phyloP scores from a whole-genome alignment of 92 coral and sea anemone genomes.

The Pocillopora grandis region DNA sequence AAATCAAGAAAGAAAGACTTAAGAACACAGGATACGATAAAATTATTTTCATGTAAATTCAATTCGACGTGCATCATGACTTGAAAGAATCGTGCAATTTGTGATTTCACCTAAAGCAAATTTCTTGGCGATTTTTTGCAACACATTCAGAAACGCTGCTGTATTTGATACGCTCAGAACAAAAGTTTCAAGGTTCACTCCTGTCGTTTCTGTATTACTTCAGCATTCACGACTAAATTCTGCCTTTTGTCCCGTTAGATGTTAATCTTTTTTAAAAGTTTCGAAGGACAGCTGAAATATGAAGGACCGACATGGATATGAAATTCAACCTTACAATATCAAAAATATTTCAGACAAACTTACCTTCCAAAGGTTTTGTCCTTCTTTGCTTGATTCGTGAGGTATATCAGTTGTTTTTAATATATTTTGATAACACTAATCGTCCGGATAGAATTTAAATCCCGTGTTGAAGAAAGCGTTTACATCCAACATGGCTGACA shows the following conservation, averaged over 20 bases:
- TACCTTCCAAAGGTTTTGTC: not conserved
- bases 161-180: not conserved
- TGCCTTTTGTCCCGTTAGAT: too few species aligned
- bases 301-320: too few species aligned
- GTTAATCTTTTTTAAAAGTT: too few species aligned
- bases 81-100: too few species aligned
- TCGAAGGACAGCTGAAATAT: not conserved
- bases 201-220: not conserved
- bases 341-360: not conserved
- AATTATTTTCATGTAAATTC: not conserved
- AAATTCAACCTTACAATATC: not conserved
- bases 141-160: not conserved
- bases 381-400: not conserved
- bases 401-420: not conserved
- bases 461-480: not conserved
- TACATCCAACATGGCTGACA: slow-evolving; percentile 30
- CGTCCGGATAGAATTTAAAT: not conserved
- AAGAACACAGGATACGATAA: not conserved
- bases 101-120: too few species aligned
- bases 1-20: not conserved
- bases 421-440: not conserved
- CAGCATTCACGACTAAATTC: not conserved
- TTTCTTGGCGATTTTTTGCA: not conserved
- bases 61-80: not conserved
- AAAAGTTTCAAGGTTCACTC: not conserved